phyloP scores from a whole-genome alignment of 92 coral and sea anemone species.

The Phenganax stokvisi region DNA sequence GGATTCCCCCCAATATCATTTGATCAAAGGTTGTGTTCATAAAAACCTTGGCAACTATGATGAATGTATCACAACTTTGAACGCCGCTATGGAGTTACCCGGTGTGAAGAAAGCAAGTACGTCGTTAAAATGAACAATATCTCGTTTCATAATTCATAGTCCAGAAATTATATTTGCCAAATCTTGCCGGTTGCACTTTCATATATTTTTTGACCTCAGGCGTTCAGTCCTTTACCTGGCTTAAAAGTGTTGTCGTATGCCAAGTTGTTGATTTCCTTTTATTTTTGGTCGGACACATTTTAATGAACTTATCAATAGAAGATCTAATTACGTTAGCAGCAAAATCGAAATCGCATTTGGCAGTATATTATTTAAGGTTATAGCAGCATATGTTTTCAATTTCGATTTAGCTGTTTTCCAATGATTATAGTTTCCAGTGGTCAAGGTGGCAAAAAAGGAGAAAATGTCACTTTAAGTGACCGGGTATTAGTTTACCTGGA shows the following conservation, averaged over 20 bases:
- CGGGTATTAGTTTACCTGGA: constrained; percentile 91
- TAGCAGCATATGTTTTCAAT: background rate
- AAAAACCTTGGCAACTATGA: constrained; percentile 80
- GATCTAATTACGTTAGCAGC: too few relatives aligned
- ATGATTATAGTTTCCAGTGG: constrained; percentile 35
- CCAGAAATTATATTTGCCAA: too few relatives aligned
- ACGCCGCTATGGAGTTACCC: constrained; percentile 85
- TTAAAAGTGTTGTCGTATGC: too few relatives aligned
- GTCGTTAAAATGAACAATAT: background rate
- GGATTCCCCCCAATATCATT: constrained; percentile 85
- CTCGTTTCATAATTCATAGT: background rate
- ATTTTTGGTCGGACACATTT: too few relatives aligned
- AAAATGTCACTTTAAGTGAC: constrained; percentile 69
- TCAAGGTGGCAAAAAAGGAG: constrained; percentile 54
- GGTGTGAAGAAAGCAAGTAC: constrained; percentile 89
- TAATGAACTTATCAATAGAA: too few relatives aligned
- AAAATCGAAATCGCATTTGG: too few relatives aligned
- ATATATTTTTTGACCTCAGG: too few relatives aligned
- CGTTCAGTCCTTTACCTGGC: too few relatives aligned
- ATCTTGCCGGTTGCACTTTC: too few relatives aligned
- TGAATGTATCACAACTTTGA: constrained; percentile 85
- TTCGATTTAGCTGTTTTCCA: background rate
- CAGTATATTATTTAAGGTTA: too few relatives aligned
- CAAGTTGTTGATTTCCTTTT: too few relatives aligned
- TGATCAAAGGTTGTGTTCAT: constrained; percentile 93